Evolutionary conservation across 2,113 vertebrate species (phyloP), one percentile per base, ranked within the genome.

Genomic region (Narcine bancroftii): DNA sequence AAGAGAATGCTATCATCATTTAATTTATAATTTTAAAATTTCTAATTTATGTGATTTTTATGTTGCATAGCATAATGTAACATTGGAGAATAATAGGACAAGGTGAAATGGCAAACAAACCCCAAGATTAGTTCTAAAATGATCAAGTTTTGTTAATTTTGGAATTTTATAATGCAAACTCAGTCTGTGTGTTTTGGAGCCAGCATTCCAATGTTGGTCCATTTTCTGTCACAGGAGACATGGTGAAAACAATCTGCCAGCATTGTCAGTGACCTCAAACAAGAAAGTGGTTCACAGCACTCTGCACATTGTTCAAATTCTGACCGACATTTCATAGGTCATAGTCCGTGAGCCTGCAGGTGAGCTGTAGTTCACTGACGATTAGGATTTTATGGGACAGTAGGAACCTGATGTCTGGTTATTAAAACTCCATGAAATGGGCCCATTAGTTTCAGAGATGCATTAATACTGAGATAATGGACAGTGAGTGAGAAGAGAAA

Each of bases 141-240:
- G 15, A n/a, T 36, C 53, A 33, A 36, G 3, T 13, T 87, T n/a
- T 87, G 19, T 36, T 56, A 87, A 19, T 33, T 53, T 87, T 60
- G n/a, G 33, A 60, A 63, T 24, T n/a, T 39, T 60, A 53, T 60
- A 87, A 60, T 15, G 17, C 36, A 56, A 87, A 53, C 81, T 85
- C 13, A 36, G 81, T 56, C 60, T 85, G 81, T 9, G 36, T 87
- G 33, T 87, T 87, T 87, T 87, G 53, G 50, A 87, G 81, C 53
- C 81, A 60, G 81, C 81, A 87, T 87, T 87, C 33, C 81, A 87
- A 60, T 17, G 2, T 60, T 87, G 53, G 15, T 60, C 81, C 33
- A 15, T 87, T 87, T 87, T 60, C 33, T n/a, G 29, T 85, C 81
- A 63, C 36, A 17, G 81, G 60, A 60, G 53, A 87, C 53, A 33